Evolutionary conservation across 2,888 invertebrate genomes (phyloP), one percentile per base, ranked within the genome.

Genomic region (Parnassius orleans): DNA sequence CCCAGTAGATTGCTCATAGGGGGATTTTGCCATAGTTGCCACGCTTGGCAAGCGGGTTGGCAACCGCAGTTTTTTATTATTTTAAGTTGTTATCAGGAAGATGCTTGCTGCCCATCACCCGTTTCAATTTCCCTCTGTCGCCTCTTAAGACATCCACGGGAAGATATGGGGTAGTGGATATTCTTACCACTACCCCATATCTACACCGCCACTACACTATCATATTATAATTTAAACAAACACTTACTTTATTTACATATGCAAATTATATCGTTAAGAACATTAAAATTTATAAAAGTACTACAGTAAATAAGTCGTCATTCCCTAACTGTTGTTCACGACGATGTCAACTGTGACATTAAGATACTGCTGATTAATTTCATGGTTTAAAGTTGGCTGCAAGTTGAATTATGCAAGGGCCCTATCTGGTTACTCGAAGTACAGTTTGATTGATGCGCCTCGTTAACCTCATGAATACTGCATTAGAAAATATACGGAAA

Each of bases 391-490:
- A 57, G 10, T 10, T 41, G 41, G 46, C 41, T 11, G 7, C 42
- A 33, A 41, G 53, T 46, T 15, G 15, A 42, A 41, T 41, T 60
- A 53, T 60, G 15, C 53, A 14, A 15, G 47, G 19, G 3, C 46
- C 10, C 47, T 60, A 53, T 41, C 59, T 9, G 15, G 44, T 15
- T 53, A 47, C 15, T 41, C 33, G 5, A 53, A 53, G n/a, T 46
- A 47, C 47, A 19, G 15, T 60, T 53, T 12, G 42, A 60, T 47
- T n/a, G 59, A 53, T 42, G 42, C 47, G 41, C 19, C 41, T 33
- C 47, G 46, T 60, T 53, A 33, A 47, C 53, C 33, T 53, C 47
- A 60, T 60, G 59, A 53, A 60, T 53, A 53, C 14, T 53, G 33
- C 53, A 59, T 58, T 58, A 58, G 33, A 46, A 46, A 58, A 56